Evolutionary conservation across 2,113 vertebrate genomes (phyloP).

Genomic region (Trichechus manatus): DNA sequence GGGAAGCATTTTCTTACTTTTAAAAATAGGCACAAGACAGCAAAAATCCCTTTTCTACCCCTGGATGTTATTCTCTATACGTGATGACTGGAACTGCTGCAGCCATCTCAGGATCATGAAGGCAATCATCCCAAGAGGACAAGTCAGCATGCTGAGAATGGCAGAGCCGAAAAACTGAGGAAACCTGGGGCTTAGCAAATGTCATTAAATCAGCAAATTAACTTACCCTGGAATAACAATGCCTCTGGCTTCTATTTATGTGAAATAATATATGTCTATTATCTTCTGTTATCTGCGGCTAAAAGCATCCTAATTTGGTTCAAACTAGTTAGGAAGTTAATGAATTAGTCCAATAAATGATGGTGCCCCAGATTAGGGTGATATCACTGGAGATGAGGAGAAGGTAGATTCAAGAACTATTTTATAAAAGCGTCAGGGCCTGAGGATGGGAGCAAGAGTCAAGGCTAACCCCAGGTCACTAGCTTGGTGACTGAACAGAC

Average conservation of each 20-base stretch:
- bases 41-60: neutral
- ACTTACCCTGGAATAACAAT: neutral
- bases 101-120: neutral
- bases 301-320: neutral
- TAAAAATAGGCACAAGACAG: conserved; percentile 15
- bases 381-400: conserved; percentile 12
- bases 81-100: neutral
- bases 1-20: neutral
- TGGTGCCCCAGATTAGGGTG: neutral
- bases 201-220: neutral
- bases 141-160: neutral
- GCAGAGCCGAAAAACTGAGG: neutral
- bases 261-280: neutral
- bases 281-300: neutral
- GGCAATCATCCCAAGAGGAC: neutral
- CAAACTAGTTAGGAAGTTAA: conserved; percentile 14
- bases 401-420: neutral
- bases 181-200: neutral
- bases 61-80: conserved; percentile 13
- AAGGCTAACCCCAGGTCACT: neutral
- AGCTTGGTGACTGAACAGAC: neutral
- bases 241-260: neutral
- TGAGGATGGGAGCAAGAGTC: neutral
- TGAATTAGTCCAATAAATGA: conserved; percentile 13
- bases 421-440: neutral